A percentile compares a stretch with the other conserved stretches of the same genome.
Conservation (phyloP, 2,113 vertebrate species). For the Oncorhynchus nerka region DNA sequence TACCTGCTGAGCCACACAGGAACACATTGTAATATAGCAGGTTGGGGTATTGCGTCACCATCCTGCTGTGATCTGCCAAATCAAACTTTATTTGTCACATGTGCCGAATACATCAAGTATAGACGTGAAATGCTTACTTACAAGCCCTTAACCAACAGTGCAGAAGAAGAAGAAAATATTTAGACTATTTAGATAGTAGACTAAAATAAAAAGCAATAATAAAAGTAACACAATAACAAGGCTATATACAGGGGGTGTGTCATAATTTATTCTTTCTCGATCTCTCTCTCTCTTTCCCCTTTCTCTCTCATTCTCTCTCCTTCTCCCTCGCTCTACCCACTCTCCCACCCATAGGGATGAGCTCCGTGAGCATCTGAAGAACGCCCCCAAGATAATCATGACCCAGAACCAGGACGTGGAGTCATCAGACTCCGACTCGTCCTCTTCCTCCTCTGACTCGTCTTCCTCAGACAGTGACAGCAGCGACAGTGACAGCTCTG, state of each 20-base stretch:
- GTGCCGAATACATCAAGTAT: too few relatives aligned
- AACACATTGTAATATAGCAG: constrained; percentile 72
- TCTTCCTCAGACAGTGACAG: constrained; percentile 61
- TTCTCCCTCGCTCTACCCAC: constrained; percentile 53
- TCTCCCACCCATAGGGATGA: constrained; percentile 83
- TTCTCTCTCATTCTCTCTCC: constrained; percentile 19
- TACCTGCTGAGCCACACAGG: constrained; percentile 52
- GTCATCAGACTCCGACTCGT: constrained; percentile 80
- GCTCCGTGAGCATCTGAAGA: constrained; percentile 94
- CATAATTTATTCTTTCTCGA: neutral
- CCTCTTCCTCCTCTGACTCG: constrained; percentile 70
- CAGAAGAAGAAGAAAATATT: too few relatives aligned
- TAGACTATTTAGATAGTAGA: too few relatives aligned
- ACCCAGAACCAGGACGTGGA: constrained; percentile 94
- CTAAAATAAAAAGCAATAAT: too few relatives aligned
- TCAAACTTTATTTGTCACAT: too few relatives aligned
- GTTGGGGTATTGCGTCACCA: neutral
- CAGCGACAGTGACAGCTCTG: constrained; percentile 61
- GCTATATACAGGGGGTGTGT: too few relatives aligned
- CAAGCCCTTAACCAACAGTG: too few relatives aligned
- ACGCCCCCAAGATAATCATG: constrained; percentile 96
- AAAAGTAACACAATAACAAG: too few relatives aligned
- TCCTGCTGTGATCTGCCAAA: neutral
- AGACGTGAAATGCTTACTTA: too few relatives aligned
- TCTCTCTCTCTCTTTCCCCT: constrained; percentile 1